Base-by-base conservation (phyloP, 2,797 vertebrate species). In the Cirrhinus mrigala region DNA sequence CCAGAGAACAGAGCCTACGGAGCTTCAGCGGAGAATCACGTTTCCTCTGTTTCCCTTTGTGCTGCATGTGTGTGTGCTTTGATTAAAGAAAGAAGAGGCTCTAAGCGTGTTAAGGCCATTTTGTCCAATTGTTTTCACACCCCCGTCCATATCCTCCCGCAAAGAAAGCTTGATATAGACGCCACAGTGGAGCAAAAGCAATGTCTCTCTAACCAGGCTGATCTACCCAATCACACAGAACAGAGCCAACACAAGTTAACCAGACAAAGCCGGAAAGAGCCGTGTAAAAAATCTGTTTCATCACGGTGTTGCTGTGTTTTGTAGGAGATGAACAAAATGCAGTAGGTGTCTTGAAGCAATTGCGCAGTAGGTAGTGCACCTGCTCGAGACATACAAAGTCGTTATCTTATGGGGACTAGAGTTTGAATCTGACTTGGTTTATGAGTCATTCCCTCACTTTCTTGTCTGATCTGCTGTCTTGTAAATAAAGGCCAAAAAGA, bases 61-160 rank as follows among this genome's bases (percentile, higher is more conserved):
- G 93, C 86, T 90, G 92, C 92, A 93, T 95, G 94, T 95, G 94
- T 95, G 95, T 94, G 94, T 94, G 94, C 94, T 94, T 94, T 93
- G 95, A 96, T 96, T 96, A 96, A 95, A 96, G 94, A 95, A 93
- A 94, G 92, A 94, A 94, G 94, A 94, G 94, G 93, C 94, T 93
- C 94, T 96, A 96, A 95, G 94, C 95, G 90, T 91, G 92, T 96
- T 95, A 96, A 90, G 93, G 92, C 93, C 94, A 94, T 95, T 96
- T 94, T 95, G 93, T 95, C 91, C 92, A 88, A 94, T 96, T 96
- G 94, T 96, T 95, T 84, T 95, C 90, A 94, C 92, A 85, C 93
- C 94, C 93, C 91, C 94, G 89, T 93, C 94, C 93, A 90, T 95
- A 93, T 96, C 94, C 95, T 89, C 95, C 95, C 91, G 88, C 93